phyloP scores from a whole-genome alignment of 2,888 invertebrate species.

The Polyommatus iphigenia region DNA sequence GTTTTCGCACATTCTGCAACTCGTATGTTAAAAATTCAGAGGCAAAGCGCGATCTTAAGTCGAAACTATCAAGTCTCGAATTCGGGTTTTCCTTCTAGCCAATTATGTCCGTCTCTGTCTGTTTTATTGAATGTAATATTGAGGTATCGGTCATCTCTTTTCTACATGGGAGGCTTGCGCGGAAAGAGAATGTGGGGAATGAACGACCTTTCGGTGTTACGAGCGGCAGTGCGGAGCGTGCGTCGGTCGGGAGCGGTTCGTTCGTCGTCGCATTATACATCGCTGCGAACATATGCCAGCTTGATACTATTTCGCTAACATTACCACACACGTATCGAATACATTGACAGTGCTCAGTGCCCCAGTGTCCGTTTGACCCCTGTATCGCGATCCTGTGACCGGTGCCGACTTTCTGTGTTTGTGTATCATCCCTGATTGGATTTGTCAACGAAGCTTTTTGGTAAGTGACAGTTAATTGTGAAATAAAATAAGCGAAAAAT shows the following conservation, averaged over 20 bases:
- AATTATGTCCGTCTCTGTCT: conserved; percentile 59
- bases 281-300: conserved; percentile 63
- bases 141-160: conserved; percentile 58
- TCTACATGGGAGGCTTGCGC: conserved; percentile 77
- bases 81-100: conserved; percentile 76
- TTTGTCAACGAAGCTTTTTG: conserved; percentile 62
- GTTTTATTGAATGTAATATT: conserved; percentile 44
- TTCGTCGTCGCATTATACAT: conserved; percentile 51
- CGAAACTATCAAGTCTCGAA: conserved; percentile 75
- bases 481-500: not conserved
- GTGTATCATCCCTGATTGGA: conserved; percentile 69
- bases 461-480: conserved; percentile 52
- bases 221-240: conserved; percentile 78
- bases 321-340: conserved; percentile 67
- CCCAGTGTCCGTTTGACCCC: conserved; percentile 67
- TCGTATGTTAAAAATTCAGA: conserved; percentile 74
- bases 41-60: conserved; percentile 73
- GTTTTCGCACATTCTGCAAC: conserved; percentile 69
- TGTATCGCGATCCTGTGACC: conserved; percentile 52
- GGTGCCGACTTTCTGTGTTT: conserved; percentile 67
- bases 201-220: conserved; percentile 79
- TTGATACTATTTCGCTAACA: conserved; percentile 80
- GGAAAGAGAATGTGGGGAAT: conserved; percentile 80
- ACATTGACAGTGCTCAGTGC: conserved; percentile 48
- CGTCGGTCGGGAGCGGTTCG: conserved; percentile 69